Base-by-base conservation (phyloP, 2,797 vertebrate species). In the Gadopsis marmoratus region DNA sequence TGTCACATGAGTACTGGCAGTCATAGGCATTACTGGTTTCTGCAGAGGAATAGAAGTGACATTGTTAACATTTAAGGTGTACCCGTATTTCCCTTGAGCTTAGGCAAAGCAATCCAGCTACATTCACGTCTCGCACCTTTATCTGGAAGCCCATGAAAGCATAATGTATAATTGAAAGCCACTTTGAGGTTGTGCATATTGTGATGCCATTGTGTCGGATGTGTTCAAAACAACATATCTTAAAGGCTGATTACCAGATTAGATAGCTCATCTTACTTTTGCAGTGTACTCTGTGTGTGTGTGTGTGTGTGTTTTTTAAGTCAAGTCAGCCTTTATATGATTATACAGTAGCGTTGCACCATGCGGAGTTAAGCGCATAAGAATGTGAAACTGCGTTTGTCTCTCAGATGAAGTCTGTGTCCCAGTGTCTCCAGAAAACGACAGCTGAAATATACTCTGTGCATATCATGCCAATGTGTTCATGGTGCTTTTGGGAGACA, bases 331-430 rank as follows among this genome's bases (percentile, higher is more conserved):
- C 48, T 74, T 86, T 71, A 75, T 76, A n/a, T 74, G 78, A 75
- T 79, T 84, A 86, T 70, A 80, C 70, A 66, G 76, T 45, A 59
- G 62, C 53, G 41, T 4, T 70, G 79, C 68, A 21, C 73, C 82
- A 68, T 53, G 82, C 79, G 65, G 76, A 78, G 77, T 62, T 89
- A 76, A 89, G 88, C 82, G 83, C 65, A 81, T 86, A 75, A 83
- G 74, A 81, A 86, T 58, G 76, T 31, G 51, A 71, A 78, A 74
- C 61, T 61, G 51, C 82, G 83, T 83, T 86, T 82, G 82, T 86
- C 47, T 86, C 71, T 83, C 41, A 60, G 58, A 82, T 84, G 54
- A 75, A 68, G 70, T 82, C 81, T 71, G 54, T 62, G 68, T 85
- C 74, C 31, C 53, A 43, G 29, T 35, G 80, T 74, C 80, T 82